Conservation (phyloP, 2,888 invertebrate species). For the Ethmia dodecea region DNA sequence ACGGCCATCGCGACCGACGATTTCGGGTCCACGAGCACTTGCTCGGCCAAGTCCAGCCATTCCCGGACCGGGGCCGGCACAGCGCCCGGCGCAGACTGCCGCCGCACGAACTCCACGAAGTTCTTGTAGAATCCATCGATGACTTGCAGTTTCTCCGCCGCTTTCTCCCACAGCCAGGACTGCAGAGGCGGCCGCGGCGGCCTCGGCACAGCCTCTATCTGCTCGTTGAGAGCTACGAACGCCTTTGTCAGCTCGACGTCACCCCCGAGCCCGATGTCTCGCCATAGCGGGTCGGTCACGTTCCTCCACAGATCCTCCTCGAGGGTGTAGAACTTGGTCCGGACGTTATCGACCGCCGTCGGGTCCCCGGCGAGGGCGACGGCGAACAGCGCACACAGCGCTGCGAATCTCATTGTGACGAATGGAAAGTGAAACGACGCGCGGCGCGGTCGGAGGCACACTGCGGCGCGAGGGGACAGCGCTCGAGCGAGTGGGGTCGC, state of each 20-base stretch:
- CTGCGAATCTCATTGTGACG: conserved; percentile 48
- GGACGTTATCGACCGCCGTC: conserved; percentile 76
- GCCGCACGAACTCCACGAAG: conserved; percentile 79
- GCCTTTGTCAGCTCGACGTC: conserved; percentile 78
- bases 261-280: conserved; percentile 50
- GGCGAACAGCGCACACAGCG: conserved; percentile 42
- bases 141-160: conserved; percentile 77
- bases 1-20: conserved; percentile 76
- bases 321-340: conserved; percentile 76
- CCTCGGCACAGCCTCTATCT: conserved; percentile 51
- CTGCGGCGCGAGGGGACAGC: conserved; percentile 38
- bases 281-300: conserved; percentile 56
- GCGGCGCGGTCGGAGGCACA: conserved; percentile 43
- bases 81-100: conserved; percentile 52
- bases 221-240: conserved; percentile 76
- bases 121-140: conserved; percentile 82
- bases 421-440: conserved; percentile 29
- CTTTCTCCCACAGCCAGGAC: conserved; percentile 81
- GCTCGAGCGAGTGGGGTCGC: conserved; percentile 37
- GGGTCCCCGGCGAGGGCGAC: conserved; percentile 40
- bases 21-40: conserved; percentile 80
- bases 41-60: conserved; percentile 81
- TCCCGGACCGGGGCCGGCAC: conserved; percentile 53
- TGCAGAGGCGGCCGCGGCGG: conserved; percentile 39
- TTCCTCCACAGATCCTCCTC: conserved; percentile 74